Percentiles rank a stretch among this genome's conserved stretches.
phyloP scores from a whole-genome alignment of 2,888 invertebrate genomes.

The Tenthredo livida region DNA sequence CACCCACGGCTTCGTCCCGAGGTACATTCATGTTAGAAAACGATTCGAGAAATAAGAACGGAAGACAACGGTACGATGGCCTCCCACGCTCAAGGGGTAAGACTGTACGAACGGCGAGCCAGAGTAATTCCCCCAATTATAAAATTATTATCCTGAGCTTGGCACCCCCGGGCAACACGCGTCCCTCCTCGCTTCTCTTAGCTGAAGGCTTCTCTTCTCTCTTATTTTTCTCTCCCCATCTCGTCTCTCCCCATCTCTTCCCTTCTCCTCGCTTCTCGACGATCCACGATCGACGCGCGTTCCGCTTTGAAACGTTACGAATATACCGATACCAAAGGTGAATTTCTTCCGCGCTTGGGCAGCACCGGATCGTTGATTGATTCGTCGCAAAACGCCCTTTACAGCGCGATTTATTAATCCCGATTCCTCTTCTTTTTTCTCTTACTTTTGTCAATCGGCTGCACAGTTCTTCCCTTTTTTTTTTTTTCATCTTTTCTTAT shows the following conservation, averaged over 20 bases:
- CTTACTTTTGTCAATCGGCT: too few relatives aligned
- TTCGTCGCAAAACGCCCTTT: slow-evolving; percentile 43
- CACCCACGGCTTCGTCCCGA: slow-evolving; percentile 70
- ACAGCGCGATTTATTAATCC: not conserved
- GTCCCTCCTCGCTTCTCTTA: slow-evolving; percentile 62
- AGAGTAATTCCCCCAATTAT: slow-evolving; percentile 77
- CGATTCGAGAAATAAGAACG: not conserved
- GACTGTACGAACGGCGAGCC: slow-evolving; percentile 75
- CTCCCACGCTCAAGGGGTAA: slow-evolving; percentile 73
- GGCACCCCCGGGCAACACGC: slow-evolving; percentile 77
- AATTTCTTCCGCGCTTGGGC: not conserved
- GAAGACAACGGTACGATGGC: slow-evolving; percentile 53
- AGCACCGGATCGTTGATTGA: slow-evolving; percentile 41
- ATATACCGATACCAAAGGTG: not conserved
- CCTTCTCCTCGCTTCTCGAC: slow-evolving; percentile 53
- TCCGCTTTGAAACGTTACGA: slow-evolving; percentile 43
- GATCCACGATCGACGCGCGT: slow-evolving; percentile 31
- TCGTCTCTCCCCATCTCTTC: slow-evolving; percentile 51
- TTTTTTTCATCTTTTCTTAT: too few relatives aligned
- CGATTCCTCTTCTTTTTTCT: too few relatives aligned
- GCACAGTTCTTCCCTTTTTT: too few relatives aligned
- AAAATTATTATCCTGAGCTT: slow-evolving; percentile 77
- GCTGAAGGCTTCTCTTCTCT: slow-evolving; percentile 54
- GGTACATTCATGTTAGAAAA: slow-evolving; percentile 49
- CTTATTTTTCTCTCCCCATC: slow-evolving; percentile 56